Base-by-base conservation (phyloP, 2,888 invertebrate genomes). In the Thyatira batis region DNA sequence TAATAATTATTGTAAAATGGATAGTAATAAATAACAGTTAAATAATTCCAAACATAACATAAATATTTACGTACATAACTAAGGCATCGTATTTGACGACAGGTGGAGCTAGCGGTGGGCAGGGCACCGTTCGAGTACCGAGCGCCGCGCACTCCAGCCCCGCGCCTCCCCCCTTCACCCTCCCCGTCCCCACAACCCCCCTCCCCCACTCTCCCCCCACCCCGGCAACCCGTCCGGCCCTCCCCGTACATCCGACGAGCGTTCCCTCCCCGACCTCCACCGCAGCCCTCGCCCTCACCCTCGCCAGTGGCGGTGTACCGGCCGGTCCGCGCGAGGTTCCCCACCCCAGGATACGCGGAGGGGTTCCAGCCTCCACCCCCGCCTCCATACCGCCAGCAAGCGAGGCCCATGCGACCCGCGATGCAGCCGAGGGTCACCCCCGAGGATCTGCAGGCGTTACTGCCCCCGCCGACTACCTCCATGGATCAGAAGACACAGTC, bases 401-500 rank as follows among this genome's bases (percentile, higher is more conserved):
- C 63, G 46, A 63, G 59, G 8, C 67, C 70, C 50, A 65, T 68
- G 46, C 73, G 73, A 25, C 66, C 74, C 13, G 60, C 73, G 1
- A 70, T 68, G 27, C 78, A 71, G 2, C 63, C 83, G 33, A 62
- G 86, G 25, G 87, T 90, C 59, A 82, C 88, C 3, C 83, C 78
- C 1, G 89, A 89, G 54, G 91, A 92, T 58, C 70, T 92, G 51
- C 88, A 92, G 76, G 84, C 93, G 69, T 61, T 94, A 63, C 77
- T 93, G 71, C 89, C 89, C 66, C 89, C 88, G 49, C 78, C 94
- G 57, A 84, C 93, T 70, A 76, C 88, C 17, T 81, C 86, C 2
- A 94, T 94, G 94, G 94, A 94, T 60, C 94, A 93, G 68, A 93
- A 92, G 66, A 94, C 94, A 27, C 93, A 94, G 74, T 93, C 92